Evolutionary conservation across 2,797 vertebrate species (phyloP).

Genomic region (Clarias platycephalus): DNA sequence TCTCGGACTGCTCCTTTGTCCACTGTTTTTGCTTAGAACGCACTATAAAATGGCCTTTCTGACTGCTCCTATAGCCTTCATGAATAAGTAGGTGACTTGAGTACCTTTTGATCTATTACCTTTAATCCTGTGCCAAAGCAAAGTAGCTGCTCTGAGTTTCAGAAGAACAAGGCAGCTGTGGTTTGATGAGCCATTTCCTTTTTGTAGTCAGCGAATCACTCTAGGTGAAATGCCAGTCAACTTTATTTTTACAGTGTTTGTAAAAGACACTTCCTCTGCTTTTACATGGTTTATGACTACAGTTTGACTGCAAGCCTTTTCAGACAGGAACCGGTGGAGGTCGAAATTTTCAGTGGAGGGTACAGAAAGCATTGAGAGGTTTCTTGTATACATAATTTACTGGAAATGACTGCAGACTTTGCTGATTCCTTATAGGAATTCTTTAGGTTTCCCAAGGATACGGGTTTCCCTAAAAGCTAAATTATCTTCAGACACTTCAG

Average conservation of each 20-base stretch:
- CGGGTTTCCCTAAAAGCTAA: neutral
- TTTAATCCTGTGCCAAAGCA: constrained; percentile 57
- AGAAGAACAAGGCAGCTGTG: constrained; percentile 37
- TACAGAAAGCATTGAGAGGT: constrained; percentile 64
- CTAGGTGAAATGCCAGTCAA: constrained; percentile 55
- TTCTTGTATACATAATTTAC: constrained; percentile 63
- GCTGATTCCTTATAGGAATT: neutral
- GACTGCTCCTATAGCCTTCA: constrained; percentile 45
- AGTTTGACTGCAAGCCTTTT: constrained; percentile 64
- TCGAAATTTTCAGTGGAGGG: constrained; percentile 58
- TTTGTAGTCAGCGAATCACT: constrained; percentile 53
- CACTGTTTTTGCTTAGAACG: constrained; percentile 25
- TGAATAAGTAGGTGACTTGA: constrained; percentile 56
- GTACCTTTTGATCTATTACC: constrained; percentile 53
- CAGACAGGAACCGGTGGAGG: constrained; percentile 67
- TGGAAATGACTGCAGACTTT: constrained; percentile 6
- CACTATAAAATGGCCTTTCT: constrained; percentile 36
- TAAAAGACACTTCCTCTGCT: constrained; percentile 49
- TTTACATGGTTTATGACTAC: constrained; percentile 68
- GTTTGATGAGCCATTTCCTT: constrained; percentile 52
- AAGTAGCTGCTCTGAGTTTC: constrained; percentile 47
- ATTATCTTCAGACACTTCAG: neutral
- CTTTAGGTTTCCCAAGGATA: neutral
- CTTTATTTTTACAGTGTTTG: constrained; percentile 62
- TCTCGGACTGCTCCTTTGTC: constrained; percentile 5